Base-by-base conservation (phyloP, 2,113 vertebrate genomes). In the Butastur rufipennis region DNA sequence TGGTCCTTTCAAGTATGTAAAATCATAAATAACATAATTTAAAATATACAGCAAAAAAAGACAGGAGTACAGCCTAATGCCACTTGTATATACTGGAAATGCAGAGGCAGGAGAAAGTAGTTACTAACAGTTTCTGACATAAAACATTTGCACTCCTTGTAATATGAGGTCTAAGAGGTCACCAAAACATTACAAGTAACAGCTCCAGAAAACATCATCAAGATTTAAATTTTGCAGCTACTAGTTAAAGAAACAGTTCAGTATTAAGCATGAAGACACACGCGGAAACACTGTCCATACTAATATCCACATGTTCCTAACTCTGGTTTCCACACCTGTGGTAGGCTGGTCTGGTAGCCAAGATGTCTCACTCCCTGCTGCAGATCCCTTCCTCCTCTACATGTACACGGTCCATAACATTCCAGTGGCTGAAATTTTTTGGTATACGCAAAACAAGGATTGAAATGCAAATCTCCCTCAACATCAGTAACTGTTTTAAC, bases 331-430 rank as follows among this genome's bases (percentile, higher is more conserved):
- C 17, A 42, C 50, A 40, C 6, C 11, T 21, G 3, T 9, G 14
- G 26, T 4, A 52, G 50, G 48, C 45, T 19, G 38, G 13, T 8
- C 71, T 52, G 50, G 65, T 32, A 23, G 38, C 40, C 56, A 45
- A 23, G 34, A 34, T 6, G 4, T 7, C 43, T 50, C 43, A 12
- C 19, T 8, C 53, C 26, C 29, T 40, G 21, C 42, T 38, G 42
- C 42, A 81, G 19, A 43, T 7, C 34, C 32, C 13, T 47, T 82
- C 36, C 11, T 82, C 32, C 21, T 71, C 38, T 40, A 17, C 50
- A 10, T 1, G 0, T 13, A 25, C 26, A 32, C 0, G 0, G 31
- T 34, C 48, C 3, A 2, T 10, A 47, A 53, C 1, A 0, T 45
- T 16, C 16, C 15, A 34, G 43, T 9, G 38, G 20, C 29, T 40